Evolutionary conservation across 2,888 invertebrate genomes (phyloP).

Genomic region (Alitta virens): DNA sequence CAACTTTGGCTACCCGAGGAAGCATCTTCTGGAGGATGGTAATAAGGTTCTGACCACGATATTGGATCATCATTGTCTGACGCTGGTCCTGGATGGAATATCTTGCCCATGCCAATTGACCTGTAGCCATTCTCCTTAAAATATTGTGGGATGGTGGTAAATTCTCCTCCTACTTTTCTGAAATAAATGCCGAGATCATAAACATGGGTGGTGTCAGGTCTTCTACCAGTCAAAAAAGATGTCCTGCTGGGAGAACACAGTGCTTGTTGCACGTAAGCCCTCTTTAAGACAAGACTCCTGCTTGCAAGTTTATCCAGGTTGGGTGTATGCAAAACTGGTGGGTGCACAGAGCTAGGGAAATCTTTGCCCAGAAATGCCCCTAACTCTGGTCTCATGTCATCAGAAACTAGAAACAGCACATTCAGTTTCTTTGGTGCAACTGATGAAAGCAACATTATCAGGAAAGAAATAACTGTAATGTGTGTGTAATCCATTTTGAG

Average conservation of each 20-base stretch:
- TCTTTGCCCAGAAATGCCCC: slow-evolving; percentile 27
- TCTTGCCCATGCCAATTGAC: slow-evolving; percentile 21
- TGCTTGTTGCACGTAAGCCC: slow-evolving; percentile 32
- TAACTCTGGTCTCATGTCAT: slow-evolving; percentile 33
- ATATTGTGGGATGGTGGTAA: slow-evolving; percentile 25
- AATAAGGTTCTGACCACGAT: slow-evolving; percentile 21
- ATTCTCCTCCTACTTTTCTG: slow-evolving; percentile 20
- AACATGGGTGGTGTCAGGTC: slow-evolving; percentile 28
- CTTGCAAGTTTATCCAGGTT: slow-evolving; percentile 33
- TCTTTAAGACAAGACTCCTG: slow-evolving; percentile 29
- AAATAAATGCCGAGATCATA: slow-evolving; percentile 27
- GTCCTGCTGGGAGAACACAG: slow-evolving; percentile 29
- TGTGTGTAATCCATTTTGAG: no score
- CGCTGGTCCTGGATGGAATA: slow-evolving; percentile 19
- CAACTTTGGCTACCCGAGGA: neutral
- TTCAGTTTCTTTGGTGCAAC: slow-evolving; percentile 9
- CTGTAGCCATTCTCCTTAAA: slow-evolving; percentile 25
- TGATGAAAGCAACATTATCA: no score
- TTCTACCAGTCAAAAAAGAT: slow-evolving; percentile 25
- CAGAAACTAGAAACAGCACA: slow-evolving; percentile 29
- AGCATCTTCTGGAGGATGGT: slow-evolving; percentile 8
- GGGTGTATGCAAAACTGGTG: slow-evolving; percentile 32
- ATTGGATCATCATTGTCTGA: slow-evolving; percentile 61
- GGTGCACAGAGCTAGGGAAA: slow-evolving; percentile 30
- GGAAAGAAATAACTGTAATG: no score